Conservation (phyloP, 1,140 invertebrate species). For the Vanessa atalanta region DNA sequence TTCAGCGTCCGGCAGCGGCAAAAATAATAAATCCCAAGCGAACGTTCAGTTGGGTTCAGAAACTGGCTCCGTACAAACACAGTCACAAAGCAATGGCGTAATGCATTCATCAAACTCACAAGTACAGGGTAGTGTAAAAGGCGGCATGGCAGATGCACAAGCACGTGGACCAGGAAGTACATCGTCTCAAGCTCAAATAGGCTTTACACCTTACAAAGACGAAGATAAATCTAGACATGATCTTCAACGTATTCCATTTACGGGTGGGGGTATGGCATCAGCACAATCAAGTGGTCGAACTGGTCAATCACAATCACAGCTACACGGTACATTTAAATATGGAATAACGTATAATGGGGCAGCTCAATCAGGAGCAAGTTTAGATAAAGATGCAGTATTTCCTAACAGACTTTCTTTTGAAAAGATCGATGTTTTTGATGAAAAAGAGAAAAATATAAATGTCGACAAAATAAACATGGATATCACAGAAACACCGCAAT, state of each 20-base stretch:
- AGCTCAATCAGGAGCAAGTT: conserved; percentile 89
- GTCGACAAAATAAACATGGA: conserved; percentile 71
- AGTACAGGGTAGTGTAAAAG: conserved; percentile 88
- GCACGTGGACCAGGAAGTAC: conserved; percentile 90
- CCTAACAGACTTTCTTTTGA: conserved; percentile 67
- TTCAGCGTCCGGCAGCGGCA: conserved; percentile 87
- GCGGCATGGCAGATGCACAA: conserved; percentile 91
- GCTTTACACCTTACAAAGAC: conserved; percentile 88
- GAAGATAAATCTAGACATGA: conserved; percentile 74
- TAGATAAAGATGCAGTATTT: conserved; percentile 77
- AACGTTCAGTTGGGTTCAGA: conserved; percentile 87
- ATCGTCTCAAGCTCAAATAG: conserved; percentile 92
- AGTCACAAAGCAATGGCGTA: conserved; percentile 87
- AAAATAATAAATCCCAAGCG: conserved; percentile 87
- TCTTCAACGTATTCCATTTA: conserved; percentile 80
- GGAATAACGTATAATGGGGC: conserved; percentile 90
- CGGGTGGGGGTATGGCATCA: conserved; percentile 87
- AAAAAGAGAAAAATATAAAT: conserved; percentile 73
- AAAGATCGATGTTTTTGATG: conserved; percentile 73
- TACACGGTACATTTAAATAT: conserved; percentile 88
- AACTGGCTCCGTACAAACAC: conserved; percentile 86
- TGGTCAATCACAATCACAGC: conserved; percentile 90
- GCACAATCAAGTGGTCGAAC: conserved; percentile 87
- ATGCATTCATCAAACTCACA: conserved; percentile 89
- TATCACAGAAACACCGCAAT: conserved; percentile 60